Base-by-base conservation (phyloP, 2,113 vertebrate genomes). In the Coryphaenoides rupestris region DNA sequence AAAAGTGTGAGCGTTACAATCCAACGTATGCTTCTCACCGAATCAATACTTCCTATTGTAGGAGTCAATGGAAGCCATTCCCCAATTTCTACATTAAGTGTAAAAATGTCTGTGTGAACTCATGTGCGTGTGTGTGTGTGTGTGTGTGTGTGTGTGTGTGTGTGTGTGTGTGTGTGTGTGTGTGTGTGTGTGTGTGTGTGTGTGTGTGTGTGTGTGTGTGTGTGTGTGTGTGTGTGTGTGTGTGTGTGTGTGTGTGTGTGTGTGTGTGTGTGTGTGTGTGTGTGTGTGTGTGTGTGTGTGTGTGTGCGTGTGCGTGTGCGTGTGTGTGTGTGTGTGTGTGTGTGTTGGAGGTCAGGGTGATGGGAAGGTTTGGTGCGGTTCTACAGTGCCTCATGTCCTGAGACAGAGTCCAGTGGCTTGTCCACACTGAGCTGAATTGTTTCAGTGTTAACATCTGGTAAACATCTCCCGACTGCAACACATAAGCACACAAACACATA, bases 371-470 rank as follows among this genome's bases (percentile, higher is more conserved):
- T 10, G 21, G 54, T 21, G 54, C 21, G 33, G 66, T 65, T 60
- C 75, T 64, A 50, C 66, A 55, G 52, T 6, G 60, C 52, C 67
- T 81, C 67, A 47, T 49, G 62, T 75, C 66, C 19, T 1, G 56
- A 76, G 78, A 87, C 81, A 81, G 61, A 82, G 68, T 81, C 72
- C 85, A 86, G 81, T 16, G 50, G 67, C 74, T 59, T 1, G 63
- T 74, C 67, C 75, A 85, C 76, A 87, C 79, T 83, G 77, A 73
- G 70, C 52, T 12, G 2, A 76, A 80, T 86, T 88, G 79, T 88
- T 88, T 66, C 55, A 60, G 55, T 17, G 40, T 63, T 74, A 73
- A 77, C 84, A 82, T 86, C 81, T 89, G 89, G 81, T 74, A 84
- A 89, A 75, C 76, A 83, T 89, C 80, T 73, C 55, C 65, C 49